Evolutionary conservation across 2,797 vertebrate genomes (phyloP), one percentile per base, ranked within the genome.

Genomic region (Hydrophis major): DNA sequence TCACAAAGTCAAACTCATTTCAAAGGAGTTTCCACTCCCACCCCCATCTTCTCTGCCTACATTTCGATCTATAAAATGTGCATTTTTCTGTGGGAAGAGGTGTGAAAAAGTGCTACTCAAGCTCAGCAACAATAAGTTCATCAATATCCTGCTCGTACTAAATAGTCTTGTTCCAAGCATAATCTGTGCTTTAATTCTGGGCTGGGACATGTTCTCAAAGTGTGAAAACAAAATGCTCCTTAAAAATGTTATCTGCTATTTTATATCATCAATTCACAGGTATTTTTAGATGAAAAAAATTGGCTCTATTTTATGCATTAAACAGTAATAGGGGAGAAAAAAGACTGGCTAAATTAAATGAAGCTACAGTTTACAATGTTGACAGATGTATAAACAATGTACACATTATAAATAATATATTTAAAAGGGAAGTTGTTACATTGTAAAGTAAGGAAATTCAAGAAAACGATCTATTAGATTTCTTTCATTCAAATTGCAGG

Each of bases 211-310:
- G 8, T 3, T 92, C 53, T 37, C 20, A 61, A 94, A 87, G 89
- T 91, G 91, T 61, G 86, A 91, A 94, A 95, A 92, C 60, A 89
- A 92, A 86, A 28, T 10, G 90, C 37, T 92, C 86, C 87, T 91
- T 95, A 86, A 94, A 92, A 55, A 32, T 47, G 78, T 92, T 63
- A 93, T 90, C 88, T 94, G 59, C 25, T 90, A 61, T 86, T 61
- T 94, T 89, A 59, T 27, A 94, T 50, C 91, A 92, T 89, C 59
- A 88, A 56, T 60, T 91, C 90, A 92, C 90, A 69, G 91, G 60
- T n/a, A 61, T 47, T 47, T 93, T 93, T 57, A 61, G 42, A 92
- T 88, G 92, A 95, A 92, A 89, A 92, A 89, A 92, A 87, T 8
- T 37, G 89, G 90, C 86, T 93, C 92, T 57, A 50, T 42, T 86